A percentile compares a stretch with the other conserved stretches of the same genome.
These are phyloP conservation scores for Labrus mixtus DNA, from an alignment of 2,113 vertebrate species.

Conservation along the genomic window DNA sequence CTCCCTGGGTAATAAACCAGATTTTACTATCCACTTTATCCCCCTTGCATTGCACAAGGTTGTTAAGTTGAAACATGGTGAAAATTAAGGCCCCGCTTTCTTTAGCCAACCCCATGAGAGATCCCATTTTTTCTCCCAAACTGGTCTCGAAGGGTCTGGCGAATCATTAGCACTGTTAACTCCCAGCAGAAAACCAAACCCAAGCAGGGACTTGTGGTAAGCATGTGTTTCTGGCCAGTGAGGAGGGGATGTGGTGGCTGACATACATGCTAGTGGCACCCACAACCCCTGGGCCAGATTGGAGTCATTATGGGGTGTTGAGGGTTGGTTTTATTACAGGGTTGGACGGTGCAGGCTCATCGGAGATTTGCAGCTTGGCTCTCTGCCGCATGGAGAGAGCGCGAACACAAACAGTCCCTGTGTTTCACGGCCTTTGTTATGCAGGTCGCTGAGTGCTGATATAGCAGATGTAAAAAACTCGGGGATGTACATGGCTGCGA, in stretches of 20 bases:
- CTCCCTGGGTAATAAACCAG: slow-evolving; percentile 23
- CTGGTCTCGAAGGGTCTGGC: slow-evolving; percentile 19
- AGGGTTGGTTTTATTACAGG: slow-evolving; percentile 76
- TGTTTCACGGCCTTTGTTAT: slow-evolving; percentile 36
- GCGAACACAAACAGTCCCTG: slow-evolving; percentile 49
- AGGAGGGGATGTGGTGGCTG: slow-evolving; percentile 67
- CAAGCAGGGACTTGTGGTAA: slow-evolving; percentile 52
- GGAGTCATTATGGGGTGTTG: slow-evolving; percentile 77
- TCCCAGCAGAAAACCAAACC: slow-evolving; percentile 28
- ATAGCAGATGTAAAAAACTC: slow-evolving; percentile 62
- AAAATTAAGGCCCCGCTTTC: slow-evolving; percentile 10
- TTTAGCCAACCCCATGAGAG: slow-evolving; percentile 2
- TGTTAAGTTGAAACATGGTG: background rate
- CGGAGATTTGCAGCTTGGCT: slow-evolving; percentile 68
- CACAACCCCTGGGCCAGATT: slow-evolving; percentile 69
- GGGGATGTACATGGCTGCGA: slow-evolving; percentile 33
- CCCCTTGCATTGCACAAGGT: background rate
- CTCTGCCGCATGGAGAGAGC: slow-evolving; percentile 15
- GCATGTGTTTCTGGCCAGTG: slow-evolving; percentile 62
- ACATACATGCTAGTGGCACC: slow-evolving; percentile 67
- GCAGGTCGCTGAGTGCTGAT: slow-evolving; percentile 21
- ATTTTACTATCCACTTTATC: slow-evolving; percentile 41
- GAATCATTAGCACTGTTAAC: slow-evolving; percentile 52
- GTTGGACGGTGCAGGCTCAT: slow-evolving; percentile 47
- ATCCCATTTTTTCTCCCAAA: slow-evolving; percentile 29